phyloP scores from a whole-genome alignment of 2,113 vertebrate species.

The Plestiodon gilberti region DNA sequence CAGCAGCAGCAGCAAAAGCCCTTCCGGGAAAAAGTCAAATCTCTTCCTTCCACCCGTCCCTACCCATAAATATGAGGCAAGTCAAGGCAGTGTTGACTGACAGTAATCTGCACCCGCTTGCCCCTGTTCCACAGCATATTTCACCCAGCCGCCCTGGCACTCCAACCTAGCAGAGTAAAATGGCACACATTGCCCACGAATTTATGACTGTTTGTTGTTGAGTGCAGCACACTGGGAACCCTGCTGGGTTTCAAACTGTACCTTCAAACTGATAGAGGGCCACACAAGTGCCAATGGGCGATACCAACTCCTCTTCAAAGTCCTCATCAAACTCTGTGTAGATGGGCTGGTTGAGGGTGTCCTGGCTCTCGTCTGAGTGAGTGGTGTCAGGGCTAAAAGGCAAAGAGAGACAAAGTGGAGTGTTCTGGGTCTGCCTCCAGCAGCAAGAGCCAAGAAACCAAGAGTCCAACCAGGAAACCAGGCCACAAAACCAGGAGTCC shows the following conservation, averaged over 20 bases:
- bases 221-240: neutral
- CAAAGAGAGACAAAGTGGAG: neutral
- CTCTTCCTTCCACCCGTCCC: too few relatives aligned
- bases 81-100: neutral
- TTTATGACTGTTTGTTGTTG: neutral
- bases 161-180: neutral
- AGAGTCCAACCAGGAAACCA: too few relatives aligned
- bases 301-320: conserved; percentile 83
- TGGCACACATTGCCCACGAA: neutral
- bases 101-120: neutral
- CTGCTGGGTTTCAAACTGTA: conserved; percentile 49
- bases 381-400: conserved; percentile 79
- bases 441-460: too few relatives aligned
- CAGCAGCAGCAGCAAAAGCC: neutral
- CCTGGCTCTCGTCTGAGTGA: conserved; percentile 80
- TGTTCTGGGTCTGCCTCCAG: neutral
- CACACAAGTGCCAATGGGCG: conserved; percentile 86
- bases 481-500: neutral
- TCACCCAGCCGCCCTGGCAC: neutral
- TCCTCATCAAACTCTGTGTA: conserved; percentile 90
- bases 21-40: too few relatives aligned
- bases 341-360: conserved; percentile 79
- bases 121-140: neutral
- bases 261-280: conserved; percentile 91
- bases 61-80: neutral